Base-by-base conservation (phyloP, 1,140 invertebrate genomes). In the Pararge aegeria region DNA sequence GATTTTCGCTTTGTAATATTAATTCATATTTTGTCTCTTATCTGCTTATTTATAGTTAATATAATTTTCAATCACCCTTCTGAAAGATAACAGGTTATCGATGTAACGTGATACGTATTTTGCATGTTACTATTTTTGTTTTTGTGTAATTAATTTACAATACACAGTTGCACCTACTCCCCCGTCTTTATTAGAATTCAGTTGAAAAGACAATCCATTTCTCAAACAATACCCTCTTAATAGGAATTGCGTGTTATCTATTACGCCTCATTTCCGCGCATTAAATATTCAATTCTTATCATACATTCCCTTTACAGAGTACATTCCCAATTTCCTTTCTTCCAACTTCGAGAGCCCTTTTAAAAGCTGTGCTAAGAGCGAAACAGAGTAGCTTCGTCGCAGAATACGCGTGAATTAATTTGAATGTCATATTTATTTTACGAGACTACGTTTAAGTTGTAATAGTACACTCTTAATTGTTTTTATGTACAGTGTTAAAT, bases 241-340 rank as follows among this genome's bases (percentile, higher is more conserved):
- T 34, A 34, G 7, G 30, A 34, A 34, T 34, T 18, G 12, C 16
- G 15, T 42, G 38, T 42, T 18, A 34, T 42, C 13, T 42, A 18
- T 19, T 19, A 19, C 38, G 18, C 7, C 1, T 42, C 18, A 42
- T 42, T 42, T 10, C n/a, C 4, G 1, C 5, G 13, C 15, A 42
- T 19, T 42, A 6, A 42, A 12, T 42, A 42, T 42, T 42, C 38
- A 42, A 42, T 42, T 42, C 38, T 42, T 42, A 42, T 42, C 38
- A 42, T 42, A 42, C 38, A 42, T 42, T 42, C 38, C 18, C 38
- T 19, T 18, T 42, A 42, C 12, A 15, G 10, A 42, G 38, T 42
- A 42, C 38, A 42, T 46, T 46, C 10, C 18, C 18, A 46, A 46
- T 46, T 46, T 21, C 42, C 42, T 46, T 46, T 46, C 42, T 46